Evolutionary conservation across 2,113 vertebrate genomes (phyloP).

Genomic region (Tonatia bakeri): DNA sequence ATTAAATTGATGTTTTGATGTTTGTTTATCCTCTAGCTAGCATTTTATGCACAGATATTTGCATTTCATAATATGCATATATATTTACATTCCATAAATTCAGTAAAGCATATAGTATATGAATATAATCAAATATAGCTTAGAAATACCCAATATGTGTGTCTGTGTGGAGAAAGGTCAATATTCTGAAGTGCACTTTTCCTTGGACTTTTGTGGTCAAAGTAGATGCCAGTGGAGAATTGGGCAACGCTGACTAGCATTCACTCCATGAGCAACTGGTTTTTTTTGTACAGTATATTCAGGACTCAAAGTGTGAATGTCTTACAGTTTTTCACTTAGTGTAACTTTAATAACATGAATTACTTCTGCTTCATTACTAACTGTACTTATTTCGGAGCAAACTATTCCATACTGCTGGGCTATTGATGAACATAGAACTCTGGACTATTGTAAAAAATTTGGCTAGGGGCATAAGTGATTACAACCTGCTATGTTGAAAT

Average conservation of each 20-base stretch:
- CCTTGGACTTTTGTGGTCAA: background rate
- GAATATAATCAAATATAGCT: background rate
- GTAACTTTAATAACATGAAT: constrained; percentile 43
- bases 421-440: background rate
- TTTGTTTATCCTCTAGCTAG: background rate
- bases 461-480: background rate
- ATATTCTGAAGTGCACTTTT: background rate
- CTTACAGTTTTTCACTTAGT: constrained; percentile 30
- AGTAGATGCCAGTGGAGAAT: background rate
- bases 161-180: background rate
- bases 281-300: constrained; percentile 36
- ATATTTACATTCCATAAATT: background rate
- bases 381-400: constrained; percentile 15
- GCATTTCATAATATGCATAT: background rate
- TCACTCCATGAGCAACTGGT: background rate
- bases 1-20: background rate
- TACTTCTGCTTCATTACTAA: constrained; percentile 31
- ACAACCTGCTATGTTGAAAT: background rate
- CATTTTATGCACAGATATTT: background rate
- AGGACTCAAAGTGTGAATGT: background rate
- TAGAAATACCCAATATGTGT: background rate
- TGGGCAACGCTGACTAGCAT: background rate
- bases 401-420: background rate
- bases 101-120: background rate
- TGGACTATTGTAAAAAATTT: background rate